Conservation (phyloP, 1,140 invertebrate genomes). For the Lycorma delicatula region DNA sequence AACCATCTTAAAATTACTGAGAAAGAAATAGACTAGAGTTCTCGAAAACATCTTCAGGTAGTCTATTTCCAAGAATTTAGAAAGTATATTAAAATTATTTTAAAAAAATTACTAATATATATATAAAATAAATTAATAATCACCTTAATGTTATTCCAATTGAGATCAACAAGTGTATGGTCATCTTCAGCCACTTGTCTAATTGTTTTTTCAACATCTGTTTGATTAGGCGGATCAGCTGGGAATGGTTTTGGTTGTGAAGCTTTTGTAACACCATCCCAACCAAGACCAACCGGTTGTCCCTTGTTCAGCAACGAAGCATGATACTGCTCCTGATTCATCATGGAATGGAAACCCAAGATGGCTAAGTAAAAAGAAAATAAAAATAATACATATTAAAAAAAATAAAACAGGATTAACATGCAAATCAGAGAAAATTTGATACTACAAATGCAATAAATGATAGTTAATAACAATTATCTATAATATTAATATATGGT, state of each 20-base stretch:
- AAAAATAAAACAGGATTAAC: background rate
- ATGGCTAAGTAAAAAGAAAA: slow-evolving; percentile 61
- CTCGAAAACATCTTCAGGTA: too few relatives aligned
- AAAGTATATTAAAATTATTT: too few relatives aligned
- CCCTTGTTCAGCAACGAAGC: slow-evolving; percentile 88
- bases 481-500: too few relatives aligned
- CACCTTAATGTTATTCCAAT: slow-evolving; percentile 97
- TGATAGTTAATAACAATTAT: too few relatives aligned
- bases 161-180: slow-evolving; percentile 74
- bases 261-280: slow-evolving; percentile 91
- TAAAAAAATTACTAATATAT: too few relatives aligned
- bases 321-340: slow-evolving; percentile 99
- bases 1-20: too few relatives aligned
- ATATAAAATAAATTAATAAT: too few relatives aligned
- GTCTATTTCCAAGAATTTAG: too few relatives aligned
- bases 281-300: slow-evolving; percentile 74
- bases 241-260: slow-evolving; percentile 85
- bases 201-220: slow-evolving; percentile 86
- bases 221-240: slow-evolving; percentile 86
- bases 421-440: background rate
- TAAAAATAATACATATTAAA: background rate
- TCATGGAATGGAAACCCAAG: slow-evolving; percentile 98
- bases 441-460: too few relatives aligned
- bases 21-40: too few relatives aligned
- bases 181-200: slow-evolving; percentile 84